Evolutionary conservation across 2,797 vertebrate genomes (phyloP).

Genomic region (Capromys pilorides): DNA sequence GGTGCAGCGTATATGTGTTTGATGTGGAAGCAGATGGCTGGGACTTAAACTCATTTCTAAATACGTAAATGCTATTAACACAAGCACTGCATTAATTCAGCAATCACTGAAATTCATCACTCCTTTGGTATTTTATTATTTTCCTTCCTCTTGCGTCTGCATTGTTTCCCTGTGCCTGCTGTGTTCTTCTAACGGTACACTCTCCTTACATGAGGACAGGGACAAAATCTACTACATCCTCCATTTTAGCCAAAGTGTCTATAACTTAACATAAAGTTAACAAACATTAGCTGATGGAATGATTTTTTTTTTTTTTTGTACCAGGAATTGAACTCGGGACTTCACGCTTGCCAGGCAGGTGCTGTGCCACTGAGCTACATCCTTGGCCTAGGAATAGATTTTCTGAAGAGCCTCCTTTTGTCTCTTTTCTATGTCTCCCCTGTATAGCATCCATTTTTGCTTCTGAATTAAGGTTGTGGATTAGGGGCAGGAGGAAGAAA

Average conservation of each 20-base stretch:
- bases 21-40: conserved; percentile 66
- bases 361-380: no score
- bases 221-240: not conserved
- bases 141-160: not conserved
- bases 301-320: not conserved
- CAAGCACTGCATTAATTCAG: conserved; percentile 33
- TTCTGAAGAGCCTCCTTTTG: not conserved
- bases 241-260: not conserved
- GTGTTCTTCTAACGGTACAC: not conserved
- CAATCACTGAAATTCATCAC: not conserved
- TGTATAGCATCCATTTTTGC: not conserved
- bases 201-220: not conserved
- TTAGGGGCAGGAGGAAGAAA: not conserved
- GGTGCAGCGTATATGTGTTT: not conserved
- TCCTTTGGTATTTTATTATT: conserved; percentile 39
- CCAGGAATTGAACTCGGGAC: no score
- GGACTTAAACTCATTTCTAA: conserved; percentile 61
- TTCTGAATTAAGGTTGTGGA: not conserved
- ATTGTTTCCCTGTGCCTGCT: not conserved
- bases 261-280: not conserved
- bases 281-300: not conserved
- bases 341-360: no score
- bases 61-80: conserved; percentile 44
- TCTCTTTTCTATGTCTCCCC: not conserved
- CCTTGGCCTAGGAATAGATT: not conserved